These are phyloP conservation scores for Psittacula echo DNA, from an alignment of 2,797 vertebrate species.

Conservation along the genomic window DNA sequence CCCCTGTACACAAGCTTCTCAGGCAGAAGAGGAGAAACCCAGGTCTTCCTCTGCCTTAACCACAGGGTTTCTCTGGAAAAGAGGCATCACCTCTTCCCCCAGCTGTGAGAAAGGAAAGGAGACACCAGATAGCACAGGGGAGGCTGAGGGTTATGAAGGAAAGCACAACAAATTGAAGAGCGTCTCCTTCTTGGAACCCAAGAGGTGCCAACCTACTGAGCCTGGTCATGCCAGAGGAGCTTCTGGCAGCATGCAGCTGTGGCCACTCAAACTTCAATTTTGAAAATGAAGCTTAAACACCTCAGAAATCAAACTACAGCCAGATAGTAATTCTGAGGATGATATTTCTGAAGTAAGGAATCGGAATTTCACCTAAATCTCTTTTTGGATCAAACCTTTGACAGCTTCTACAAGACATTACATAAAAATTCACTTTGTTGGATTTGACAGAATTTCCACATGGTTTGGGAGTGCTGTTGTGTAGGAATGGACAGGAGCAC, in stretches of 20 bases:
- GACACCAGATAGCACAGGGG: background rate
- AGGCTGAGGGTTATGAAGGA: background rate
- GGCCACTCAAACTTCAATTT: background rate
- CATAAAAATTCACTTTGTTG: background rate
- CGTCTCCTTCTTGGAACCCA: background rate
- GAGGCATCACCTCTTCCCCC: background rate
- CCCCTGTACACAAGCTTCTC: background rate
- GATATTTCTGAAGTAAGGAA: background rate
- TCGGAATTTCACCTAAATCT: background rate
- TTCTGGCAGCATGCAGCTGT: background rate
- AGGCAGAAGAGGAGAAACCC: background rate
- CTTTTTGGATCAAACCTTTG: background rate
- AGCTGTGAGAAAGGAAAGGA: background rate
- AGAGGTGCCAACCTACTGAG: background rate
- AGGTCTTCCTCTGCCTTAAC: background rate
- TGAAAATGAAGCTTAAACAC: background rate
- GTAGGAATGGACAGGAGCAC: background rate
- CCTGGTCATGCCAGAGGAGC: accelerated
- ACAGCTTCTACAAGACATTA: background rate
- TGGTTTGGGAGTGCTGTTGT: background rate
- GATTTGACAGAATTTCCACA: background rate
- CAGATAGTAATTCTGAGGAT: background rate
- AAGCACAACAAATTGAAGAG: background rate
- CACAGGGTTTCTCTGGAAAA: background rate
- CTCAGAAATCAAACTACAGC: background rate